These are phyloP conservation scores for Papilio aristodemus DNA, from an alignment of 1,140 invertebrate genomes.

Conservation along the genomic window DNA sequence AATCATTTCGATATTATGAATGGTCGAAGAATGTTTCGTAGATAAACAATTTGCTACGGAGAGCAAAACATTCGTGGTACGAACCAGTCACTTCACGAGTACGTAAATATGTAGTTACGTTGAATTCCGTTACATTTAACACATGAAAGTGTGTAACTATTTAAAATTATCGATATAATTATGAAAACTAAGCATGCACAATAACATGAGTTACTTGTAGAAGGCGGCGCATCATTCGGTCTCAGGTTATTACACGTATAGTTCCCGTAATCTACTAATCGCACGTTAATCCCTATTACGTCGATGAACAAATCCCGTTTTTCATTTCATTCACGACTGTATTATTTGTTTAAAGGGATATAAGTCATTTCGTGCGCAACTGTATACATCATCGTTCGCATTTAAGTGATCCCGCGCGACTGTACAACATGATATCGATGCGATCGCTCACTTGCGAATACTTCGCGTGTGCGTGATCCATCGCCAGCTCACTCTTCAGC, in stretches of 20 bases:
- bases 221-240: too few relatives aligned
- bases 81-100: too few relatives aligned
- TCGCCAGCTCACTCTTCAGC: conserved; percentile 47
- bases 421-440: background rate
- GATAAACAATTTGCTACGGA: background rate
- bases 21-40: background rate
- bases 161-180: background rate
- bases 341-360: too few relatives aligned
- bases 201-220: too few relatives aligned
- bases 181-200: background rate
- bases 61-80: background rate
- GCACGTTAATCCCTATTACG: background rate
- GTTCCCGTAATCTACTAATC: background rate
- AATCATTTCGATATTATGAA: too few relatives aligned
- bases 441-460: background rate
- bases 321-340: too few relatives aligned
- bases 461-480: background rate
- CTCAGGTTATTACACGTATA: background rate
- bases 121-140: background rate
- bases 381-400: background rate
- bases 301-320: background rate
- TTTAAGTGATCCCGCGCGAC: background rate
- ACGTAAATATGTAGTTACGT: background rate
- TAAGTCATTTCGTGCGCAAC: background rate
- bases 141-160: background rate